Evolutionary conservation across 2,888 invertebrate species (phyloP).

Genomic region (Xylophagus ater): DNA sequence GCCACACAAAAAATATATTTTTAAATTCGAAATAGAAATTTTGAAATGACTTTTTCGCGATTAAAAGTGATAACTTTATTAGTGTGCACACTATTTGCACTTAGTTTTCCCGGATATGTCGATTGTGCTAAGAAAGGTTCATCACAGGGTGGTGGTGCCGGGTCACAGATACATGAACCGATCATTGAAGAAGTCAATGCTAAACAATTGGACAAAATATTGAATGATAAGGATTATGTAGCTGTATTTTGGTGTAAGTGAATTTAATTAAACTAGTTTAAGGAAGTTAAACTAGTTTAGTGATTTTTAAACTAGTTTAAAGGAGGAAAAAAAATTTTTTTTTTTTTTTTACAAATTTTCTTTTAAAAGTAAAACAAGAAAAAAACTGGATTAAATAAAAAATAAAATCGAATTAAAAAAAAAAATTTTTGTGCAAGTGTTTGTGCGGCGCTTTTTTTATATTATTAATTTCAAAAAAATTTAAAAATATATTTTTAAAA

Average conservation of each 20-base stretch:
- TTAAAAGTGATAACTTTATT: constrained; percentile 36
- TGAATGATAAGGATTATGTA: constrained; percentile 86
- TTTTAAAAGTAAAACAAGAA: constrained; percentile 5
- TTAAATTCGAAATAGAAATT: constrained; percentile 1
- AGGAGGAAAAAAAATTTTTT: constrained; percentile 7
- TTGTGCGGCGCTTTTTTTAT: constrained; percentile 17
- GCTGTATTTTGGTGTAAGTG: constrained; percentile 96
- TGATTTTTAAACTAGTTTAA: constrained; percentile 9
- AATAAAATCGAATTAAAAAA: constrained; percentile 16
- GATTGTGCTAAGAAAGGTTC: constrained; percentile 36
- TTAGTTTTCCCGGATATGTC: constrained; percentile 39
- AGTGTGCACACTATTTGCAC: constrained; percentile 36
- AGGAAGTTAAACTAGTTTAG: constrained; percentile 12
- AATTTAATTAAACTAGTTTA: constrained; percentile 3
- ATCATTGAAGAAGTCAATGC: constrained; percentile 89
- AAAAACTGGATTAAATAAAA: constrained; percentile 5
- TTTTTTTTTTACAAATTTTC: no score
- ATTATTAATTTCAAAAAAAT: no score
- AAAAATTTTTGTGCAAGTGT: constrained; percentile 14
- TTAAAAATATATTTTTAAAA: no score
- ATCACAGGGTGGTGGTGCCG: constrained; percentile 20
- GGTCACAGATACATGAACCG: constrained; percentile 46
- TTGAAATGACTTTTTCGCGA: constrained; percentile 36
- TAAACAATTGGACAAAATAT: constrained; percentile 80
- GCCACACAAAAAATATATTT: background rate